phyloP scores from a whole-genome alignment of 1,140 invertebrate species.

The Rhopalosiphum padi region DNA sequence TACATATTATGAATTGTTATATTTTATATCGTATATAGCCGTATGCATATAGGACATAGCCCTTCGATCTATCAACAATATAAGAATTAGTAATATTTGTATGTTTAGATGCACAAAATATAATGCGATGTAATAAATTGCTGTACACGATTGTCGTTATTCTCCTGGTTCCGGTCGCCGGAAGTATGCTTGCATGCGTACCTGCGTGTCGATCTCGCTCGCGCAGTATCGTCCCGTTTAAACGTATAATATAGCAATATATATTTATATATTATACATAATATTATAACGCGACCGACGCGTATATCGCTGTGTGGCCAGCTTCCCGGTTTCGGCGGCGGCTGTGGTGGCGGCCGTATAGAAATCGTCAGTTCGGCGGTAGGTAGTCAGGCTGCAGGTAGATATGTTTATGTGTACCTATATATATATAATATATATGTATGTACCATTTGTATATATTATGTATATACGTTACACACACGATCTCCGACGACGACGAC shows the following conservation, averaged over 20 bases:
- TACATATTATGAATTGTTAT: not conserved
- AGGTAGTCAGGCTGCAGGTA: conserved; percentile 12
- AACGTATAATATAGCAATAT: not conserved
- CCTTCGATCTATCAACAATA: no score
- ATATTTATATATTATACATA: not conserved
- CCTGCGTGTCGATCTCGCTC: not conserved
- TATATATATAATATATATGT: no score
- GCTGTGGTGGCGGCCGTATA: not conserved
- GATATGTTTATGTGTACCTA: not conserved
- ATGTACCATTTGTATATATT: not conserved
- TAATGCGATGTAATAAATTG: not conserved
- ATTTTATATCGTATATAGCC: no score
- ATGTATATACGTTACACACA: not conserved
- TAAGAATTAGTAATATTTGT: not conserved
- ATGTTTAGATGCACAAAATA: not conserved
- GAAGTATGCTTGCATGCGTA: not conserved
- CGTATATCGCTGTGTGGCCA: conserved; percentile 13
- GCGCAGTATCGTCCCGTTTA: not conserved
- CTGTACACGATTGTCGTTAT: not conserved
- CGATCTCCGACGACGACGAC: not conserved
- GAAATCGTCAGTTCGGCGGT: conserved; percentile 33
- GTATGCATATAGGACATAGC: no score
- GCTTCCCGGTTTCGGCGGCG: not conserved
- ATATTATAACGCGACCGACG: not conserved
- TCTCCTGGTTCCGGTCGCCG: not conserved